phyloP scores from a whole-genome alignment of 2,888 invertebrate genomes.

The Sarcophaga caerulescens region DNA sequence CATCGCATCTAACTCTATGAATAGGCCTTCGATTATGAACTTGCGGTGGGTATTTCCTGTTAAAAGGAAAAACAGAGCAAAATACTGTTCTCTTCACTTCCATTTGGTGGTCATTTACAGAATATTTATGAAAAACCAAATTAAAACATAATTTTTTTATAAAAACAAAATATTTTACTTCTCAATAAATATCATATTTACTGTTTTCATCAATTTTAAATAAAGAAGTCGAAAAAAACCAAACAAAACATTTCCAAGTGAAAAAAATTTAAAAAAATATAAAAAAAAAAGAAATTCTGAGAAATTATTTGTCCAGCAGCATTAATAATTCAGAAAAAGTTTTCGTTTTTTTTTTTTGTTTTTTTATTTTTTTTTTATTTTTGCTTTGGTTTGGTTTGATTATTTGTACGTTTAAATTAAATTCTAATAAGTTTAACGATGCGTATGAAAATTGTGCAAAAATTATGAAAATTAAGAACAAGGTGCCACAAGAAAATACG shows the following conservation, averaged over 20 bases:
- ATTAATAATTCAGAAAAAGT: slow-evolving; percentile 20
- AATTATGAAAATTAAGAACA: slow-evolving; percentile 69
- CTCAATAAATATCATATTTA: slow-evolving; percentile 1
- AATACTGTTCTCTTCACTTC: too few relatives aligned
- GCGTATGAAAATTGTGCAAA: slow-evolving; percentile 69
- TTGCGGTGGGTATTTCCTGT: too few relatives aligned
- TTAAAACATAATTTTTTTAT: too few relatives aligned
- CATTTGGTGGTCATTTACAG: too few relatives aligned
- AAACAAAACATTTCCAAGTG: not conserved
- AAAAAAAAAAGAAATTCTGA: too few relatives aligned
- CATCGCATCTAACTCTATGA: too few relatives aligned
- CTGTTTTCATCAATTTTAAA: not conserved
- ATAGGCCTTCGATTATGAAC: too few relatives aligned
- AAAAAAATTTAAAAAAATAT: slow-evolving; percentile 13
- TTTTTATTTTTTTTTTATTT: not conserved
- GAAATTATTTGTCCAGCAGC: slow-evolving; percentile 2
- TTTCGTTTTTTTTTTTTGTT: not conserved
- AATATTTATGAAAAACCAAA: too few relatives aligned
- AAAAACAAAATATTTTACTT: not conserved
- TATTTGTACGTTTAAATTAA: slow-evolving; percentile 50
- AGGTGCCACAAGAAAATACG: slow-evolving; percentile 43
- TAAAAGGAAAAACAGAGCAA: too few relatives aligned
- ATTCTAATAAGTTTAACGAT: slow-evolving; percentile 69
- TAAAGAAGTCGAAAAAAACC: not conserved
- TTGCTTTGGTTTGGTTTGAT: slow-evolving; percentile 18